A percentile compares a stretch with the other conserved stretches of the same genome.
Evolutionary conservation across 2,888 invertebrate genomes (phyloP).

Genomic region (Caenorhabditis auriculariae): DNA sequence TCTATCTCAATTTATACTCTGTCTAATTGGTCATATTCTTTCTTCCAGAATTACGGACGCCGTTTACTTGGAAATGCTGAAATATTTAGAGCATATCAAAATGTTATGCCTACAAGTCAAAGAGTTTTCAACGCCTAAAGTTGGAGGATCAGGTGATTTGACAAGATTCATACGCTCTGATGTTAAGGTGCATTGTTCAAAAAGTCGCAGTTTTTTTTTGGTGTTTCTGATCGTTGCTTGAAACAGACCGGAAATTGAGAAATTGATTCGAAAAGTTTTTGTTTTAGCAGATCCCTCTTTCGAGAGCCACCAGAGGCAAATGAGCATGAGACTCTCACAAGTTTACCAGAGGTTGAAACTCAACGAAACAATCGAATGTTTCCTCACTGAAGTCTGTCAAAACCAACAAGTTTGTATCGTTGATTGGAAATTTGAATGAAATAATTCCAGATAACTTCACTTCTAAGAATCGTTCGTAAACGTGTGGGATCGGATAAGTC

Average conservation of each 20-base stretch:
- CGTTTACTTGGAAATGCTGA: slow-evolving; percentile 62
- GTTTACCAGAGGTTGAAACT: slow-evolving; percentile 64
- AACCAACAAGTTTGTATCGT: slow-evolving; percentile 52
- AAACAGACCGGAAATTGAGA: not conserved
- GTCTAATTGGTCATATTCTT: not conserved
- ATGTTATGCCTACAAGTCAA: slow-evolving; percentile 60
- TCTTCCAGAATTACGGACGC: slow-evolving; percentile 64
- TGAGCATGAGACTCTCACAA: slow-evolving; percentile 63
- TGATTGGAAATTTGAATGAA: not conserved
- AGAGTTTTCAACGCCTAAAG: slow-evolving; percentile 44
- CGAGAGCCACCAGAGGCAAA: slow-evolving; percentile 64
- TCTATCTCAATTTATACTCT: too few species aligned
- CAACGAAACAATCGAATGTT: slow-evolving; percentile 63
- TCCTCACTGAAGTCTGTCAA: slow-evolving; percentile 62
- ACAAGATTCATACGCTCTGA: too few species aligned
- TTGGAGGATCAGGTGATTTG: too few species aligned
- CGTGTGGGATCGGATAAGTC: slow-evolving; percentile 64
- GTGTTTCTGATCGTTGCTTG: too few species aligned
- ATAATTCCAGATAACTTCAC: slow-evolving; percentile 53
- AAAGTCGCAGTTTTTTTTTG: too few species aligned
- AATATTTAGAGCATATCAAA: slow-evolving; percentile 61
- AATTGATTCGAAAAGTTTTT: not conserved
- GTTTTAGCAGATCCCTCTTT: slow-evolving; percentile 51
- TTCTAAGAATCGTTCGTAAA: slow-evolving; percentile 63
- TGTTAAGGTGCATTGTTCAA: too few species aligned